A percentile compares a stretch with the other conserved stretches of the same genome.
Evolutionary conservation across 1,140 invertebrate genomes (phyloP).

Genomic region (Heliconius congener): DNA sequence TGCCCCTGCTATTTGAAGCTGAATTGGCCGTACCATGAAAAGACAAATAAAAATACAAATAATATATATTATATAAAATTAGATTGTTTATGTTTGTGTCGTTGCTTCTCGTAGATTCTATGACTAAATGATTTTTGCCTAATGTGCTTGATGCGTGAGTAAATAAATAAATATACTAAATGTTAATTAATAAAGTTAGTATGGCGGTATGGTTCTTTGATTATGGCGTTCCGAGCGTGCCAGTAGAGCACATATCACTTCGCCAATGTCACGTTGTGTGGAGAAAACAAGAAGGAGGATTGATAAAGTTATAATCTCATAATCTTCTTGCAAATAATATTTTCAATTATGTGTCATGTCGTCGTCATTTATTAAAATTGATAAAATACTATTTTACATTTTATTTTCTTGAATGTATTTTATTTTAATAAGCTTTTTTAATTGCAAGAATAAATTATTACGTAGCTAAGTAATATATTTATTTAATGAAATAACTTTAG

Average conservation of each 20-base stretch:
- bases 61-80: too few species aligned
- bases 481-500: not conserved
- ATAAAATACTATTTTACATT: not conserved
- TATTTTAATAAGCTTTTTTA: not conserved
- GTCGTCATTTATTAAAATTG: not conserved
- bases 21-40: too few species aligned
- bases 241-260: too few species aligned
- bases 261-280: too few species aligned
- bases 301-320: not conserved
- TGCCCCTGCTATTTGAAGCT: too few species aligned
- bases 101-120: not conserved
- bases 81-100: not conserved
- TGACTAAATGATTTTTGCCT: not conserved
- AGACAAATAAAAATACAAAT: too few species aligned
- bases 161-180: not conserved
- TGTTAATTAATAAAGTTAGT: not conserved
- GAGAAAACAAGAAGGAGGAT: not conserved
- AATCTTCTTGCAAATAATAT: not conserved
- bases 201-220: too few species aligned
- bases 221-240: too few species aligned
- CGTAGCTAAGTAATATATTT: not conserved
- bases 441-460: too few species aligned
- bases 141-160: not conserved
- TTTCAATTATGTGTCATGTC: not conserved
- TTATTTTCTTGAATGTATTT: not conserved